phyloP scores from a whole-genome alignment of 2,797 vertebrate species.

The Paguma larvata region DNA sequence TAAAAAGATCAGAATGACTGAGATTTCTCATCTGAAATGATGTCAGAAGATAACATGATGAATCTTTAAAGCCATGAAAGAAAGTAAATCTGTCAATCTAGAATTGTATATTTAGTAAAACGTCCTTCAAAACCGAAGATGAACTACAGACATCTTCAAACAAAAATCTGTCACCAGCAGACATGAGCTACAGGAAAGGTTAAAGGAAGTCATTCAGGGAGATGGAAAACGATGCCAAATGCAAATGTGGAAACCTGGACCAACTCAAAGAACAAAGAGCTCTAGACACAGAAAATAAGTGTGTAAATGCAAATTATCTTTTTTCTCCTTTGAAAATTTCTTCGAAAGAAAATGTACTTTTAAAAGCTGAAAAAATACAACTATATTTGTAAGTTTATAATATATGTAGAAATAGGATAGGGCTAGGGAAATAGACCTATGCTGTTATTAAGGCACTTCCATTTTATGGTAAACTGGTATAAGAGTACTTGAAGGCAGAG shows the following conservation, averaged over 20 bases:
- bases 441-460: background rate
- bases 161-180: background rate
- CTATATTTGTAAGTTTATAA: background rate
- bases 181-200: background rate
- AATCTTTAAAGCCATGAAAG: background rate
- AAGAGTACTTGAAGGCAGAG: background rate
- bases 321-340: background rate
- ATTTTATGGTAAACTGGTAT: background rate
- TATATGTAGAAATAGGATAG: background rate
- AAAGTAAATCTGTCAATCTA: background rate
- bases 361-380: background rate
- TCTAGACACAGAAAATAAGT: background rate
- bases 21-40: slow-evolving; percentile 17
- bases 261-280: background rate
- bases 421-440: background rate
- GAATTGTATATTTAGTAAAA: background rate
- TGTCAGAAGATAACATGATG: background rate
- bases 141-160: background rate
- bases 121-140: background rate
- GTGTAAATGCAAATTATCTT: background rate
- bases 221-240: background rate
- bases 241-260: background rate
- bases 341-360: background rate
- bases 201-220: background rate
- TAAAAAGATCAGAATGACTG: slow-evolving; percentile 1